Percentiles rank a stretch among this genome's conserved stretches.
phyloP scores from a whole-genome alignment of 2,888 invertebrate species.

The Chorisops tibialis region DNA sequence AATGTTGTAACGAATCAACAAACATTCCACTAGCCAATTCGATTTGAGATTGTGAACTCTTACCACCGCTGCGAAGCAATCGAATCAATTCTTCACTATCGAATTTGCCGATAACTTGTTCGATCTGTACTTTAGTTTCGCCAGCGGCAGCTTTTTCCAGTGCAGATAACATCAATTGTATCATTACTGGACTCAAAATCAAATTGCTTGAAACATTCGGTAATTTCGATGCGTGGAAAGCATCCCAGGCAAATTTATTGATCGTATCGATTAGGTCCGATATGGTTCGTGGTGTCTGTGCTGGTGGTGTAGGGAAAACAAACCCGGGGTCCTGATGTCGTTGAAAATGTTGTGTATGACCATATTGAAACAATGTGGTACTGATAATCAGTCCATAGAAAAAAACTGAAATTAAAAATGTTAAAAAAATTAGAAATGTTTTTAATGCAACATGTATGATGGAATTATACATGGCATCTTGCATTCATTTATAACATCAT shows the following conservation, averaged over 20 bases:
- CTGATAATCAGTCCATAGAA: too few species aligned
- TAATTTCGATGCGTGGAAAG: slow-evolving; percentile 32
- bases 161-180: slow-evolving; percentile 35
- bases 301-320: too few species aligned
- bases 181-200: slow-evolving; percentile 35
- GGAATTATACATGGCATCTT: too few species aligned
- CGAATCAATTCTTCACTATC: background rate
- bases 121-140: slow-evolving; percentile 33
- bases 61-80: background rate
- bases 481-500: too few species aligned
- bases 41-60: slow-evolving; percentile 26
- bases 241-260: slow-evolving; percentile 32
- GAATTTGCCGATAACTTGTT: slow-evolving; percentile 23
- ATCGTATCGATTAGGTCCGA: background rate
- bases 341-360: too few species aligned
- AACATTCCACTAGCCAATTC: slow-evolving; percentile 37
- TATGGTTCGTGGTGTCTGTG: too few species aligned
- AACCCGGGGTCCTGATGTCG: too few species aligned
- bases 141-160: slow-evolving; percentile 33
- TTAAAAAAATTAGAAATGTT: too few species aligned
- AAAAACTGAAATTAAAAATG: too few species aligned
- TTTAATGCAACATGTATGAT: too few species aligned
- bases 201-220: slow-evolving; percentile 33
- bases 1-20: slow-evolving; percentile 27
- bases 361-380: too few species aligned